Base-by-base conservation (phyloP, 2,113 vertebrate species). In the Corythornis vintsioides region DNA sequence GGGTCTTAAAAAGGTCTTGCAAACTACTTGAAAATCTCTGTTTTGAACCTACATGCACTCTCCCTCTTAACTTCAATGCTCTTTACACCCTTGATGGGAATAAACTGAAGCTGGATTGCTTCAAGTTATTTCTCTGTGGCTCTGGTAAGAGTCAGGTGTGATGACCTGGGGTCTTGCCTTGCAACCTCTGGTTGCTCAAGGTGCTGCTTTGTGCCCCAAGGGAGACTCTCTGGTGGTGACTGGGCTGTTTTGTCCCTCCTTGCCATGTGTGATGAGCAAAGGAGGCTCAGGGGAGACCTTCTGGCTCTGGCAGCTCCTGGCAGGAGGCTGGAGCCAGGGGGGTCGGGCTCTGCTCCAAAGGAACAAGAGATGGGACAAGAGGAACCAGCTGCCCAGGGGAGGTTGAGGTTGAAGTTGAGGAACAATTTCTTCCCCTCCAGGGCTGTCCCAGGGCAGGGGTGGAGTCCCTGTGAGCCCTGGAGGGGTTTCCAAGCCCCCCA, bases 1-100 rank as follows among this genome's bases (percentile, higher is more conserved):
- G 96, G 26, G 33, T 74, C 97, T 97, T 97, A 96, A 97, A 97
- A 97, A 97, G 97, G 94, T 97, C 83, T 96, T 96, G 89, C 83
- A 91, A 91, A 95, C 65, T 92, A 28, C 35, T 19, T 35, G 7
- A 76, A 57, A 95, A 70, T 96, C 33, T 43, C 95, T 96, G 67
- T 90, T 60, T 79, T 56, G 10, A 35, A 13, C 29, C 29, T 35
- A 15, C 3, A 0, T 9, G 6, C 26, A 3, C 15, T 64, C 66
- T 40, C 26, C 40, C 8, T 67, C 53, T 38, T 38, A 5, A 13
- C 7, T 33, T n/a, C 7, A 12, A 22, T 17, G 18, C 26, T 43
- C 48, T 38, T 75, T 42, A n/a, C 4, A 8, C 38, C n/a, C 29
- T 4, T 26, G 38, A 19, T 10, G 28, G 71, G 31, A 40, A 57